A percentile compares a stretch with the other conserved stretches of the same genome.
These are phyloP conservation scores for Orius insidiosus DNA, from an alignment of 1,140 invertebrate species.

Conservation along the genomic window DNA sequence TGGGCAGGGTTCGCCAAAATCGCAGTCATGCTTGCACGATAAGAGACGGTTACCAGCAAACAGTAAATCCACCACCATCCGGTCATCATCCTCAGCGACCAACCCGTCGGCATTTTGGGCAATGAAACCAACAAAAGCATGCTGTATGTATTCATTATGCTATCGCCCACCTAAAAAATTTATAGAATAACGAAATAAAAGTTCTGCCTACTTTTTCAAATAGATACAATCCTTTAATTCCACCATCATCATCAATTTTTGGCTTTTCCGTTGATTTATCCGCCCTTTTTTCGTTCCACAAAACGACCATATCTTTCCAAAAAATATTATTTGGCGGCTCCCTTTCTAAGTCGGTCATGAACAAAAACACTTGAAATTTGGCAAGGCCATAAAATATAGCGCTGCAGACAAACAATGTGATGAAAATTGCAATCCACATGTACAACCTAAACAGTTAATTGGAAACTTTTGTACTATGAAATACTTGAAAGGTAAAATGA, in stretches of 20 bases:
- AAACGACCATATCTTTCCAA: constrained; percentile 5
- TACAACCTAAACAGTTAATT: constrained; percentile 29
- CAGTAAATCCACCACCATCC: constrained; percentile 76
- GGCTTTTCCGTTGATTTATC: neutral
- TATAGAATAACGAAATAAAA: too few relatives aligned
- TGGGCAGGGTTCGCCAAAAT: constrained; percentile 56
- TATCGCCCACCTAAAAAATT: constrained; percentile 35
- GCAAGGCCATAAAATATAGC: constrained; percentile 36
- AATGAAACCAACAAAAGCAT: constrained; percentile 56
- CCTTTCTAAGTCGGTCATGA: constrained; percentile 13
- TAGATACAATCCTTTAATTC: constrained; percentile 35
- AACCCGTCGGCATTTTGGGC: constrained; percentile 51
- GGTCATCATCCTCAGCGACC: constrained; percentile 57
- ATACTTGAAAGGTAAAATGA: constrained; percentile 62
- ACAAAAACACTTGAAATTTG: constrained; percentile 25
- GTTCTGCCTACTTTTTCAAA: constrained; percentile 49
- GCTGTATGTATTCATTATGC: constrained; percentile 56
- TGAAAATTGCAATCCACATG: constrained; percentile 41
- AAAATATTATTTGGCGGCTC: neutral
- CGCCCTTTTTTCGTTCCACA: constrained; percentile 7
- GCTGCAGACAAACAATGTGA: constrained; percentile 37
- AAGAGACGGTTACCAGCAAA: constrained; percentile 54
- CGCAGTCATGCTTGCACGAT: constrained; percentile 65
- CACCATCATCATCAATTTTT: neutral
- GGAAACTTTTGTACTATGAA: too few relatives aligned